These are phyloP conservation scores for Echinometra lucunter DNA, from an alignment of 53 echinoderm and acorn worm species.

Conservation along the genomic window DNA sequence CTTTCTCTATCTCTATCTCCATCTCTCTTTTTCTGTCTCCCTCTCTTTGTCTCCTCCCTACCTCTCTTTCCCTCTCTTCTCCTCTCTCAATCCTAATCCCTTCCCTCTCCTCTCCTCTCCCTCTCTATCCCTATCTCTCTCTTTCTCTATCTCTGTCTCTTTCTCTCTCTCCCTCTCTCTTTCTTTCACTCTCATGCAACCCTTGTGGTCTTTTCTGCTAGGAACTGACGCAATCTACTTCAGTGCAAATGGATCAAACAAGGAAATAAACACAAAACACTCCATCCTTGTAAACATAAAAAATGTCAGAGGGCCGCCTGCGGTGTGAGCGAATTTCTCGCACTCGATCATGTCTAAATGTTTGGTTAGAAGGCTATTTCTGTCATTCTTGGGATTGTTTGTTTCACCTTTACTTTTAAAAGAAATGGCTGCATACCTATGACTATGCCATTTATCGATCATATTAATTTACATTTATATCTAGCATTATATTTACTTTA, in stretches of 20 bases:
- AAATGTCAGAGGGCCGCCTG: conserved; percentile 34
- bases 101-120: neutral
- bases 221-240: conserved; percentile 20
- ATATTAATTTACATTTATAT: neutral
- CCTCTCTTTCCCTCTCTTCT: neutral
- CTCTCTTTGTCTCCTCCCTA: too few relatives aligned
- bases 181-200: neutral
- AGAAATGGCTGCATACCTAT: neutral
- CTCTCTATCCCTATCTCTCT: too few relatives aligned
- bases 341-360: neutral
- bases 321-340: neutral
- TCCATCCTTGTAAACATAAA: conserved; percentile 40
- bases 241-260: conserved; percentile 35
- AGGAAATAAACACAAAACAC: conserved; percentile 60
- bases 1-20: neutral
- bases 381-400: neutral
- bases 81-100: neutral
- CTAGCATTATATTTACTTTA: neutral
- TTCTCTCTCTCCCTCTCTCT: neutral
- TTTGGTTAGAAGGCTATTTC: conserved; percentile 23
- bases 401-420: neutral
- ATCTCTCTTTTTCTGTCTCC: too few relatives aligned
- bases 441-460: conserved; percentile 1
- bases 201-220: neutral
- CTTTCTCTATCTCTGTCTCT: neutral